Base-by-base conservation (phyloP, 2,797 vertebrate species). In the Paguma larvata region DNA sequence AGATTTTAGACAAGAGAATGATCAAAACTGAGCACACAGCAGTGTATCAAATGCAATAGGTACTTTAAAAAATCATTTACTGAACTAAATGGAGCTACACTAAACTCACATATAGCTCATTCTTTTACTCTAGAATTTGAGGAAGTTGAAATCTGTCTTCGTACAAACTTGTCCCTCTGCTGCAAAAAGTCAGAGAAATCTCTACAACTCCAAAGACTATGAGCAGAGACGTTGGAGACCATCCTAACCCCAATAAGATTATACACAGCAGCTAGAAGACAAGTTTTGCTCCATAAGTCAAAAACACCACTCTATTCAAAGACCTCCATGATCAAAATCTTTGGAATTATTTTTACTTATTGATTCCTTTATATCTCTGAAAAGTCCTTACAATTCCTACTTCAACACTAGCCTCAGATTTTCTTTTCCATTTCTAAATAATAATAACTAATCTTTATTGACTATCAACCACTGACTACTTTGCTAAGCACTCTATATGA, bases 1-100 rank as follows among this genome's bases (percentile, higher is more conserved):
- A 94, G 56, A 96, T 92, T 95, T 97, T 93, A 95, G 82, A 80
- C 21, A 46, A 77, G 21, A 80, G 59, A 90, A 96, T 84, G 48
- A 91, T 88, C 84, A 95, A 85, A 93, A 30, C 75, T 21, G 1
- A 97, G 30, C 68, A 75, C 44, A 72, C 2, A 89, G 67, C 63
- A 72, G 7, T 46, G 30, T 68, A 21, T 59, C 68, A 91, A 85
- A 65, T 63, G 11, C 3, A 38, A 12, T 67, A 95, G 92, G 38
- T 19, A 93, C 34, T 82, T 95, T 70, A 75, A 89, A 89, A 92
- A 68, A 73, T 86, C 48, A 79, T 32, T 85, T 79, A 32, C 70
- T 67, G 84, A 92, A 89, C 32, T 93, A 83, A 88, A 73, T 38
- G 3, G 32, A 91, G 41, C 5, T 3, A 85, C 25, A 77, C 15